A percentile compares a stretch with the other conserved stretches of the same genome.
Evolutionary conservation across 2,888 invertebrate genomes (phyloP).

Genomic region (Ochropacha duplaris): DNA sequence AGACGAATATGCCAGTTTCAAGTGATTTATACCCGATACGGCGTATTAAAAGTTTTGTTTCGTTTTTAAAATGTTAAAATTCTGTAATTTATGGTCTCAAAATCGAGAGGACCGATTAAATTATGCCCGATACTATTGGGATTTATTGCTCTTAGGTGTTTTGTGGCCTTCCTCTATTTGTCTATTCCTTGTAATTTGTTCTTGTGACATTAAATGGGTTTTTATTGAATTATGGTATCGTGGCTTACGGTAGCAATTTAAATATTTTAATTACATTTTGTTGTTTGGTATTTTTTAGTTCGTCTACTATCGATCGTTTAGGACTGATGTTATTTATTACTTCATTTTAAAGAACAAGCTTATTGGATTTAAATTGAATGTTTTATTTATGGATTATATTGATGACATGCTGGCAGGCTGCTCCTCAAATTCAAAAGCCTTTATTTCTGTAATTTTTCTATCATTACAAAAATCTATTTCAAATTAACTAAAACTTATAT

Average conservation of each 20-base stretch:
- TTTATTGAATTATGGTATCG: conserved; percentile 3
- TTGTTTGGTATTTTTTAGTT: not conserved
- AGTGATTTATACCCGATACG: conserved; percentile 80
- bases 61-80: conserved; percentile 78
- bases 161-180: conserved; percentile 61
- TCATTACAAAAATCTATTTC: too few relatives aligned
- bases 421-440: too few relatives aligned
- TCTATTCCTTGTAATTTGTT: conserved; percentile 28
- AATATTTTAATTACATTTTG: conserved; percentile 2
- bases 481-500: too few relatives aligned
- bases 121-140: conserved; percentile 73
- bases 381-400: not conserved
- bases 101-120: conserved; percentile 81
- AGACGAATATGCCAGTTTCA: conserved; percentile 77
- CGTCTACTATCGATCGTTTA: not conserved
- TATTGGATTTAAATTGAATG: not conserved
- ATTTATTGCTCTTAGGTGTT: conserved; percentile 68
- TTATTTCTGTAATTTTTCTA: too few relatives aligned
- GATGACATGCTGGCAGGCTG: not conserved
- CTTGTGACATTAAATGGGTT: conserved; percentile 2
- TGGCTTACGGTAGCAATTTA: conserved; percentile 3
- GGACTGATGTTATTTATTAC: not conserved
- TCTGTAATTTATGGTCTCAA: conserved; percentile 77
- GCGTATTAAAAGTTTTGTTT: conserved; percentile 80
- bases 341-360: not conserved